Evolutionary conservation across 2,113 vertebrate genomes (phyloP).

Genomic region (Petromus typicus): DNA sequence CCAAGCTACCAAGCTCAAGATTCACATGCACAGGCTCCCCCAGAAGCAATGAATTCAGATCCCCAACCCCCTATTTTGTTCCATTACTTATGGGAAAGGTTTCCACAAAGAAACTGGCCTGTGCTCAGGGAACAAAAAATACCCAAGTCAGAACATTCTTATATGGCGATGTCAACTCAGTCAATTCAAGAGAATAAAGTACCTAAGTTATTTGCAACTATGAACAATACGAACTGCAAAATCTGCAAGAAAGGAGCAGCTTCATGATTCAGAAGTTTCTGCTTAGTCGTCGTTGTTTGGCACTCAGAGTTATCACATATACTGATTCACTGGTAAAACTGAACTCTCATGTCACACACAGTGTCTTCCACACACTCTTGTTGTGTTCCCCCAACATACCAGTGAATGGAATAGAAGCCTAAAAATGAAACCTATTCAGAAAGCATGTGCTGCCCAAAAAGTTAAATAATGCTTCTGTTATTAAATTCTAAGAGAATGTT

Average conservation of each 20-base stretch:
- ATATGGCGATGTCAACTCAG: neutral
- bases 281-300: neutral
- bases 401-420: neutral
- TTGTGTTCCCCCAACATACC: neutral
- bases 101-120: neutral
- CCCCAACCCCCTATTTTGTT: neutral
- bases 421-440: neutral
- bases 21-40: neutral
- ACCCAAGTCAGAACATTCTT: neutral
- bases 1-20: neutral
- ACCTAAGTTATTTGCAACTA: neutral
- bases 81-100: conserved; percentile 8
- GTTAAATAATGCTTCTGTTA: neutral
- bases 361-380: neutral
- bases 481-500: neutral
- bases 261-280: neutral
- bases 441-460: neutral
- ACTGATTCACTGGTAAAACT: neutral
- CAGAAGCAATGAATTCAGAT: conserved; percentile 44
- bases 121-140: neutral
- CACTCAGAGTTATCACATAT: neutral
- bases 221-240: neutral
- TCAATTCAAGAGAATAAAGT: neutral
- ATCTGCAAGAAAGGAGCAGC: neutral
- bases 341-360: rapidly evolving